Base-by-base conservation (phyloP, 92 coral and sea anemone species). In the Epizoanthus ramosus region DNA sequence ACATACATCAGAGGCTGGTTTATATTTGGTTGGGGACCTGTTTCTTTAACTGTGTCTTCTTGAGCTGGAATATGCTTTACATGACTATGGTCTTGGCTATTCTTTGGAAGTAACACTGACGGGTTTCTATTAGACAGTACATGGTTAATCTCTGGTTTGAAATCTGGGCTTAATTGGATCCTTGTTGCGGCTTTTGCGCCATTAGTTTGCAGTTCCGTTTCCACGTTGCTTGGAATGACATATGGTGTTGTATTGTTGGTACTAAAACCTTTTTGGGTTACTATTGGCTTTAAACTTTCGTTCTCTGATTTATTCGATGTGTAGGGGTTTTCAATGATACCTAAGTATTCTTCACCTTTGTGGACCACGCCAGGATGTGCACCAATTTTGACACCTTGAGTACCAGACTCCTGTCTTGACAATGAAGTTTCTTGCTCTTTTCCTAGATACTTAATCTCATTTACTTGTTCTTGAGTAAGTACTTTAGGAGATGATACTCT, bases 401-500 rank as follows among this genome's bases (percentile, higher is more conserved):
- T 54, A 39, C 7, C 12, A 19, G n/a, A 8, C 19, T 41, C 23
- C 22, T 41, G 54, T 45, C 50, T 47, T 18, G 54, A 57, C 3
- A 13, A 21, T 13, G 80, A 31, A 8, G 63, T 1, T 76, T 58
- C 47, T 13, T n/a, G 19, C 4, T n/a, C 28, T 60, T 54, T 19
- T 59, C 81, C 81, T 58, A 76, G 47, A 19, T 76, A 76, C 8
- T 57, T 68, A 37, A 59, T 76, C 4, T 60, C 0, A 24, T 76
- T 33, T 19, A 76, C 9, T 53, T 57, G 66, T 24, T 59, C 56
- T 31, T 39, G 33, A 33, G 37, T 76, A n/a, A 76, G 50, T 14
- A 33, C 56, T 39, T 76, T 68, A 16, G 69, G 70, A 9, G 39
- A 10, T 50, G 54, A 17, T 8, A 37, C 70, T 18, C 43, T 60